phyloP scores from a whole-genome alignment of 2,888 invertebrate species.

The Blera fallax region DNA sequence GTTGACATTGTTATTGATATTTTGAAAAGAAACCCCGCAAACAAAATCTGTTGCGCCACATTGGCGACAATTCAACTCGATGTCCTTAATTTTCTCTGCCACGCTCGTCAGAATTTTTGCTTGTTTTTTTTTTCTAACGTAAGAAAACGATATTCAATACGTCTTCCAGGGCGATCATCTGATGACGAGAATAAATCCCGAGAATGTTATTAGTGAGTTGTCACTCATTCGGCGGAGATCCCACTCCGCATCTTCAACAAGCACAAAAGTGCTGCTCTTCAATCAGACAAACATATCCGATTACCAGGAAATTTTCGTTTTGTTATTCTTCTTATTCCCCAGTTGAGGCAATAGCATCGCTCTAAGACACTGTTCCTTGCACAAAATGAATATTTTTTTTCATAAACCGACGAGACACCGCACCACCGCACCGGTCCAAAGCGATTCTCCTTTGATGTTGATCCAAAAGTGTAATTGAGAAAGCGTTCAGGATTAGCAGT shows the following conservation, averaged over 20 bases:
- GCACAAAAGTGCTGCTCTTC: slow-evolving; percentile 64
- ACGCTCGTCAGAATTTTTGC: slow-evolving; percentile 40
- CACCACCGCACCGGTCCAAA: background rate
- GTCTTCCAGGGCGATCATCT: slow-evolving; percentile 26
- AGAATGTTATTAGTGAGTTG: slow-evolving; percentile 70
- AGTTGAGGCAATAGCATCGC: background rate
- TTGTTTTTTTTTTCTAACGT: slow-evolving; percentile 56
- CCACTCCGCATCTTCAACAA: slow-evolving; percentile 39
- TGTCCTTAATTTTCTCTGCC: slow-evolving; percentile 19
- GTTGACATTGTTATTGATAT: slow-evolving; percentile 37
- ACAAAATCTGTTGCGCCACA: slow-evolving; percentile 40
- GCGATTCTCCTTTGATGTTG: slow-evolving; percentile 24
- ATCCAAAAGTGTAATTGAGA: slow-evolving; percentile 7
- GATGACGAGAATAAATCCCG: slow-evolving; percentile 22
- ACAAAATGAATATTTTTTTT: slow-evolving; percentile 1
- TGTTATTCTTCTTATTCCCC: slow-evolving; percentile 21
- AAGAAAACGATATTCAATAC: slow-evolving; percentile 61
- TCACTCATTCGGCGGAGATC: slow-evolving; percentile 61
- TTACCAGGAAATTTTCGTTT: slow-evolving; percentile 61
- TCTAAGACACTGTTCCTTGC: background rate
- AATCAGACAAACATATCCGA: slow-evolving; percentile 69
- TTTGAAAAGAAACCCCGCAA: slow-evolving; percentile 27
- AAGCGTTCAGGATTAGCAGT: slow-evolving; percentile 20
- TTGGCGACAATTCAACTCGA: slow-evolving; percentile 51
- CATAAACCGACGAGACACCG: background rate